Base-by-base conservation (phyloP, 1,140 invertebrate species). In the Alviniconcha marisindica region DNA sequence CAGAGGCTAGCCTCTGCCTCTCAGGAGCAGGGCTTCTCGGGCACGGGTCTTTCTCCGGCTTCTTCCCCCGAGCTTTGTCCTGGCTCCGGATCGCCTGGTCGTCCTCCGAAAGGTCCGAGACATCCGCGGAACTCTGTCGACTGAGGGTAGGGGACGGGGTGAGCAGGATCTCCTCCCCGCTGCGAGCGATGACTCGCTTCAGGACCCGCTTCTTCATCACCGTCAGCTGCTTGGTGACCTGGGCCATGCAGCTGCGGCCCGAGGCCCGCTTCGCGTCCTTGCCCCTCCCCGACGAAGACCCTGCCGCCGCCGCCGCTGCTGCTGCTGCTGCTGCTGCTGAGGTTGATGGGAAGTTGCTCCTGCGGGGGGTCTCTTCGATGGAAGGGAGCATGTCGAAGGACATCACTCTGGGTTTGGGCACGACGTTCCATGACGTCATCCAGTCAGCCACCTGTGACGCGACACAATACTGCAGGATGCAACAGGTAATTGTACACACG, bases 401-500 rank as follows among this genome's bases (percentile, higher is more conserved):
- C 71, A 85, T 56, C 10, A 84, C 76, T 18, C 82, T 51, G n/a
- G 66, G 48, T 60, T 85, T 87, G 15, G 84, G 71, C 28, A 87
- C 60, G 5, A 83, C 24, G 84, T 87, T 85, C 86, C 86, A 87
- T 0, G 86, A 87, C 33, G 79, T 87, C 48, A 82, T 73, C 86
- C 84, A 85, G 36, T 87, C 84, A 3, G 77, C 60, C 38, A n/a
- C n/a, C n/a, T n/a, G n/a, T n/a, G n/a, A n/a, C n/a, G n/a, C n/a
- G n/a, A 92, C 87, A 56, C 89, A 89, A 2, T 90, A 86, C 44
- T 89, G 86, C 71, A 90, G 91, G n/a, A n/a, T n/a, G n/a, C n/a
- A n/a, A n/a, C n/a, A n/a, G n/a, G n/a, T n/a, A n/a, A n/a, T n/a
- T n/a, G n/a, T n/a, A n/a, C n/a, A n/a, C n/a, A n/a, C n/a, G n/a